Conservation (phyloP, 2,888 invertebrate species). For the Drosophila picticornis region DNA sequence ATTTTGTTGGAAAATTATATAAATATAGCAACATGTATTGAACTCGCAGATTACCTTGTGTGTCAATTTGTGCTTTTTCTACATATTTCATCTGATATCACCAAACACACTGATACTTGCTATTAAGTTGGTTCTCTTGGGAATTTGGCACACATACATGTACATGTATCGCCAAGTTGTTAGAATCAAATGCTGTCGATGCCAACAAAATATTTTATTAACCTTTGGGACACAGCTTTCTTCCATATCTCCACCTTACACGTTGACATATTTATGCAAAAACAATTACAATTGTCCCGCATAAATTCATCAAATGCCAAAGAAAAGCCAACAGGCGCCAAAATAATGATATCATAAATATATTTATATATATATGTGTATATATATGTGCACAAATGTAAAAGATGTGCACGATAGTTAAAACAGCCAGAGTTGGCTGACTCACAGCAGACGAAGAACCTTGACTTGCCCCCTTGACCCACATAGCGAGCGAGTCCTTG, state of each 20-base stretch:
- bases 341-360: constrained; percentile 50
- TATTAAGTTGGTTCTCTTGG: not conserved
- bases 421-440: constrained; percentile 23
- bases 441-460: constrained; percentile 5
- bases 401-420: constrained; percentile 36
- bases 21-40: not conserved
- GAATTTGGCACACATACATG: not conserved
- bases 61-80: not conserved
- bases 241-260: not conserved
- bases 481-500: constrained; percentile 21
- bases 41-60: not conserved
- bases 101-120: not conserved
- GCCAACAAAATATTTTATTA: constrained; percentile 25
- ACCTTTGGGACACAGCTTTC: not conserved
- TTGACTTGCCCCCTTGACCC: constrained; percentile 46
- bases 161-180: constrained; percentile 16
- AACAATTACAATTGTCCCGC: constrained; percentile 48
- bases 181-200: constrained; percentile 14
- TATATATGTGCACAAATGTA: constrained; percentile 28
- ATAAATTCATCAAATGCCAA: constrained; percentile 53
- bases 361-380: not conserved
- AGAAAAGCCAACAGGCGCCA: constrained; percentile 40
- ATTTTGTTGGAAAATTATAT: not conserved
- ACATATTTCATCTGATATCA: not conserved
- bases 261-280: constrained; percentile 24